Conservation (phyloP, 2,888 invertebrate genomes). For the Tachina lurida region DNA sequence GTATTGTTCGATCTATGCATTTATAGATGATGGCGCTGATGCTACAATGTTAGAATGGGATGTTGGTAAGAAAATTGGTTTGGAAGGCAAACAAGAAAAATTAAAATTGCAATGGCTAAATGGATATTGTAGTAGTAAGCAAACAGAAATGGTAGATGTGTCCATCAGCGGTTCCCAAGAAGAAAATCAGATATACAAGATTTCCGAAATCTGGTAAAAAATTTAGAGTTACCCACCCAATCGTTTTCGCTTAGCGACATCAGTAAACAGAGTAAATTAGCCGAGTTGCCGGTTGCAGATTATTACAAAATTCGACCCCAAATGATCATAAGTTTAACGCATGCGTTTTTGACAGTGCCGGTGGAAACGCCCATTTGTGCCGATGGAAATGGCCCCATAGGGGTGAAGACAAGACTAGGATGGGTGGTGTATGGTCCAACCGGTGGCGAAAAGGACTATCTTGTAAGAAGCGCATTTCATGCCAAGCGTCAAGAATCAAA, state of each 20-base stretch:
- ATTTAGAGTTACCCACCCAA: conserved; percentile 33
- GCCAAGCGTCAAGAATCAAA: neutral
- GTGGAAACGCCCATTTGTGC: conserved; percentile 11
- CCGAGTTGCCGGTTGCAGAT: neutral
- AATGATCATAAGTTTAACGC: conserved; percentile 56
- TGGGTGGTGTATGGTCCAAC: conserved; percentile 55
- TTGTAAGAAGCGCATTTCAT: neutral
- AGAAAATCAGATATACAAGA: conserved; percentile 4
- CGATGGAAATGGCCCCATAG: neutral
- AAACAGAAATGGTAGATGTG: conserved; percentile 17
- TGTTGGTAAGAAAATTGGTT: no score
- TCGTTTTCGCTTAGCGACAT: neutral
- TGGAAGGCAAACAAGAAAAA: conserved; percentile 6
- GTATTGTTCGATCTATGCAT: conserved; percentile 23
- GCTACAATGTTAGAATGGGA: conserved; percentile 38
- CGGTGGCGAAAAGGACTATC: neutral
- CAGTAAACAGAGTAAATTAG: neutral
- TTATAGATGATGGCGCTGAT: conserved; percentile 50
- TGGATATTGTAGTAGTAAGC: conserved; percentile 24
- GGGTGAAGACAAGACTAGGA: conserved; percentile 5
- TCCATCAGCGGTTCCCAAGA: conserved; percentile 19
- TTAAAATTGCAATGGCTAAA: conserved; percentile 54
- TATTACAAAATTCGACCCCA: conserved; percentile 48
- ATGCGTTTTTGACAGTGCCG: conserved; percentile 47
- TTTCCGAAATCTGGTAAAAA: neutral